Base-by-base conservation (phyloP, 2,888 invertebrate genomes). In the Oscheius onirici region DNA sequence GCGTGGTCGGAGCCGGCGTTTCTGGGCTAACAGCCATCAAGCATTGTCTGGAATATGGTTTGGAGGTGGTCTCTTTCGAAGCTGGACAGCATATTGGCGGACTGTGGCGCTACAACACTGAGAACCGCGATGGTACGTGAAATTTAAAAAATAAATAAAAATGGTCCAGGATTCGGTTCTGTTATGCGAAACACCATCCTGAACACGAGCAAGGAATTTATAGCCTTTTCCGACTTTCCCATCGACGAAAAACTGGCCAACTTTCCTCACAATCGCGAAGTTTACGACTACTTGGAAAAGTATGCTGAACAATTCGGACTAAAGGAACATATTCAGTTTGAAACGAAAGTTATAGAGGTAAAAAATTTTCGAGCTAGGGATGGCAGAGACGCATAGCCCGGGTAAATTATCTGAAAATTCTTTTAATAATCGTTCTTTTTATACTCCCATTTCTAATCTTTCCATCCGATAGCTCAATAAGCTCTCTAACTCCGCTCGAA, bases 1-100 rank as follows among this genome's bases (percentile, higher is more conserved):
- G 78, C 34, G 73, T 81, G n/a, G 71, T 81, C 58, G 81, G 81
- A 11, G 83, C 81, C 5, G 81, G 81, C 13, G 60, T 74, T 11
- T 70, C 74, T 44, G 81, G 81, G 1, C 57, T 81, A 15, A 69
- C 78, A 1, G 77, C 81, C 26, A 80, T 79, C n/a, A 78, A 73
- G 22, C 49, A 58, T 26, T 43, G 28, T 10, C 24, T 24, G 5
- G 73, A 73, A 22, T 73, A 73, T 40, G 73, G 65, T 1, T 40
- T 70, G 10, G 63, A 73, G 17, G 69, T 70, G 3, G 65, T 55
- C 15, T 72, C 60, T 46, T 73, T 40, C 49, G 73, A 73, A 43
- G 66, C 70, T 26, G 44, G 57, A 2, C 26, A 52, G 11, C 34
- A 54, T 24, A 44, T 49, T 28, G 73, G 54, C 15, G 73, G 73